Percentiles rank a stretch among this genome's conserved stretches.
Conservation (phyloP, 2,797 vertebrate genomes). For the Setipinna tenuifilis region DNA sequence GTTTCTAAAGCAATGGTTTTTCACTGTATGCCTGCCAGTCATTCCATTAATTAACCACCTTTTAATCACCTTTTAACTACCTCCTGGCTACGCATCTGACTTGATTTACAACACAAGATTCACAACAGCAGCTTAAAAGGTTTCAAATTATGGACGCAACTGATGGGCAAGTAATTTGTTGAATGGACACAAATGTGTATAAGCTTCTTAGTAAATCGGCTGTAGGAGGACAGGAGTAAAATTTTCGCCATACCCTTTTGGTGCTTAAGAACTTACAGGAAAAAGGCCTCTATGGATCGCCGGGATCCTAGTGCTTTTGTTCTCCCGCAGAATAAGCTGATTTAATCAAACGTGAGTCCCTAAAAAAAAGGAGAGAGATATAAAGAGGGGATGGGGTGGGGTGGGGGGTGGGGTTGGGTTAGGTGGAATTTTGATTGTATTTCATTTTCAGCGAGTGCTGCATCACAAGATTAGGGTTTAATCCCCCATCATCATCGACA, state of each 20-base stretch:
- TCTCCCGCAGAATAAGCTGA: constrained; percentile 43
- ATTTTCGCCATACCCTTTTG: constrained; percentile 33
- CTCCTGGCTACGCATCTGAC: background rate
- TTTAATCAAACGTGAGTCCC: constrained; percentile 45
- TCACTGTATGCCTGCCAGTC: background rate
- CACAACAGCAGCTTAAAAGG: background rate
- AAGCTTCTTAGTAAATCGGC: constrained; percentile 37
- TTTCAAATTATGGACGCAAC: constrained; percentile 36
- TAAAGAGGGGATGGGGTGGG: background rate
- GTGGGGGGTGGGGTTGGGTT: no score
- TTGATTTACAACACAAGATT: background rate
- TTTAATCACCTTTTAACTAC: no score
- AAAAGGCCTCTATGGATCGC: constrained; percentile 30
- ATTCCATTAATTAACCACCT: background rate
- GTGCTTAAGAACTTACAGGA: constrained; percentile 42
- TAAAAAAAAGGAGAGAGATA: constrained; percentile 37
- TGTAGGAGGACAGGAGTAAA: constrained; percentile 12
- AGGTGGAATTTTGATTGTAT: constrained; percentile 7
- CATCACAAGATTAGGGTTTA: constrained; percentile 50
- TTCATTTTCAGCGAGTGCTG: constrained; percentile 30
- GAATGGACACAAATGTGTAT: constrained; percentile 38
- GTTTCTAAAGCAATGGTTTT: background rate
- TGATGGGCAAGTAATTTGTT: constrained; percentile 43
- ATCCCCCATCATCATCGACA: constrained; percentile 32
- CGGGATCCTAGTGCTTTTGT: constrained; percentile 32